These are phyloP conservation scores for Daubentonia madagascariensis DNA, from an alignment of 2,113 vertebrate genomes.

Conservation along the genomic window DNA sequence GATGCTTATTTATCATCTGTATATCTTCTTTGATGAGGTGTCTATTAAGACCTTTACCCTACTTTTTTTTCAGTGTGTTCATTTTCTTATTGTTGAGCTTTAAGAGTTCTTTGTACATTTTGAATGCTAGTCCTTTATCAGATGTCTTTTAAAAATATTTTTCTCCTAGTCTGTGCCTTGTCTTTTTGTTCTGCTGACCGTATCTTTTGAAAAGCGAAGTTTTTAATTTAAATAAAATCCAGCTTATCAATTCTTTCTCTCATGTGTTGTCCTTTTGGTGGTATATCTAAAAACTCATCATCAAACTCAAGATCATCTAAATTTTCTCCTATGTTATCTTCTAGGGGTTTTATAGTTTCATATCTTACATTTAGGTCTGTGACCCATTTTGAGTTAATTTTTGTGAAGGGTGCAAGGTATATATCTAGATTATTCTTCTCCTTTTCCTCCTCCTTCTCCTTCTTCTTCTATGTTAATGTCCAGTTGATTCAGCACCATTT, in stretches of 20 bases:
- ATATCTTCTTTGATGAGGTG: neutral
- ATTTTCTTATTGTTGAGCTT: neutral
- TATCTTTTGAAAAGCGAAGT: neutral
- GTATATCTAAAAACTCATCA: neutral
- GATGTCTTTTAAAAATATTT: constrained; percentile 27
- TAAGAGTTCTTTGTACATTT: neutral
- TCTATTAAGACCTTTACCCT: neutral
- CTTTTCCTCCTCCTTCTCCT: too few species aligned
- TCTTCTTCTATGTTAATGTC: neutral
- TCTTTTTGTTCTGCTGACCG: neutral
- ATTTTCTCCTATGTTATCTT: neutral
- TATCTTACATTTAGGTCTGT: neutral
- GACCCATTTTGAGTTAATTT: neutral
- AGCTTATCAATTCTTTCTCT: neutral
- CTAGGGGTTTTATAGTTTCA: neutral
- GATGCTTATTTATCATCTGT: neutral
- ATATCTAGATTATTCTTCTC: neutral
- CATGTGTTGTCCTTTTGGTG: neutral
- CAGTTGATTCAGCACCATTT: neutral
- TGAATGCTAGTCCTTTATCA: constrained; percentile 12
- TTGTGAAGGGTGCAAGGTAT: neutral
- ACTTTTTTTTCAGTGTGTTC: neutral
- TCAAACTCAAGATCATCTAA: neutral
- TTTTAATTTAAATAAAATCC: neutral
- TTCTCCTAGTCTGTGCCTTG: neutral